Conservation (phyloP, 2,888 invertebrate genomes). For the Hyles lineata region DNA sequence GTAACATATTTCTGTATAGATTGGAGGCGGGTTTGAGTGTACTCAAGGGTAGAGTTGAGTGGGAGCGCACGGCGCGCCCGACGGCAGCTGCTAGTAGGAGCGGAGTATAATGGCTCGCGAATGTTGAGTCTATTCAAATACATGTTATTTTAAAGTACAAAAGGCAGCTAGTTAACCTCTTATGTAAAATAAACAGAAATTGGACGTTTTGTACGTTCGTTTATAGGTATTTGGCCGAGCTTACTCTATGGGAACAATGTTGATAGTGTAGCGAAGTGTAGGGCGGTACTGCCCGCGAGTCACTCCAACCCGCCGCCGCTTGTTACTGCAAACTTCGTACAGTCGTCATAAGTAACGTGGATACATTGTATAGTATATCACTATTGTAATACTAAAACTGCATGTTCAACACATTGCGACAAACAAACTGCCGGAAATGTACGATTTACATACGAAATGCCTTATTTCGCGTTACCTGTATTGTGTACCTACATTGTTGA, state of each 20-base stretch:
- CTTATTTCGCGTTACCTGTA: slow-evolving; percentile 83
- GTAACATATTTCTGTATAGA: neutral
- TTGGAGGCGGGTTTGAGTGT: slow-evolving; percentile 16
- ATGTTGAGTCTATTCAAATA: slow-evolving; percentile 30
- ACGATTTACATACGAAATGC: slow-evolving; percentile 69
- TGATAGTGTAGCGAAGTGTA: slow-evolving; percentile 46
- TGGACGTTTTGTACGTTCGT: slow-evolving; percentile 15
- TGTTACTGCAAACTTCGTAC: slow-evolving; percentile 11
- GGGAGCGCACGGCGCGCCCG: neutral
- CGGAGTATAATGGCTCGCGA: neutral
- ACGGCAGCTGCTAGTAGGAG: slow-evolving; percentile 8
- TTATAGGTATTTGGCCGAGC: slow-evolving; percentile 70
- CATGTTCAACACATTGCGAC: slow-evolving; percentile 39
- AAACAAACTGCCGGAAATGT: slow-evolving; percentile 60
- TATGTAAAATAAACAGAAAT: slow-evolving; percentile 31
- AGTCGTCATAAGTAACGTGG: neutral
- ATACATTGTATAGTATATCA: slow-evolving; percentile 37
- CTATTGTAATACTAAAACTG: slow-evolving; percentile 42
- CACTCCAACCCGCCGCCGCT: slow-evolving; percentile 20
- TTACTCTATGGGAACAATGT: slow-evolving; percentile 82
- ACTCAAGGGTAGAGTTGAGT: neutral
- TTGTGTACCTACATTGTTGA: slow-evolving; percentile 78
- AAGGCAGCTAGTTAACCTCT: slow-evolving; percentile 71
- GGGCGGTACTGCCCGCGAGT: neutral
- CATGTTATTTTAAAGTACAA: slow-evolving; percentile 57